Evolutionary conservation across 2,113 vertebrate genomes (phyloP).

Genomic region (Osmerus mordax): DNA sequence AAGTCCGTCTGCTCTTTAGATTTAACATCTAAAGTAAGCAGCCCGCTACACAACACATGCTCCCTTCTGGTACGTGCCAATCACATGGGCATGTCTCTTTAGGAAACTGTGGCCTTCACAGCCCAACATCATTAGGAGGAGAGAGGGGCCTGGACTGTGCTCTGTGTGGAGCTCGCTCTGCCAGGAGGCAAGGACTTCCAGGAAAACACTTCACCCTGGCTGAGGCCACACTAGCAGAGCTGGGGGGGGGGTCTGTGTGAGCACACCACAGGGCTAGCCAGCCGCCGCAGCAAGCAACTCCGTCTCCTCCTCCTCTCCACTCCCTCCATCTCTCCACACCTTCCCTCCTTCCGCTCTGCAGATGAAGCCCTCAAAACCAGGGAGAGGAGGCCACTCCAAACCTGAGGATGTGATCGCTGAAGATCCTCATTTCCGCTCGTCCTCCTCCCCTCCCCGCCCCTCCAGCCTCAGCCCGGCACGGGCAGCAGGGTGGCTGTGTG

Average conservation of each 20-base stretch:
- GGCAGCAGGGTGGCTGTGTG: neutral
- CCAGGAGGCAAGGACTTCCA: too few species aligned
- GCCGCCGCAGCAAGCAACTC: too few species aligned
- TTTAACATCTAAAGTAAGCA: too few species aligned
- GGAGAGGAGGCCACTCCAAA: neutral
- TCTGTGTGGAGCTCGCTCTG: too few species aligned
- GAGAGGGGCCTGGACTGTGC: too few species aligned
- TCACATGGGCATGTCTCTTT: neutral
- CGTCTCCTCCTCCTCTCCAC: neutral
- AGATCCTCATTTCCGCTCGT: neutral
- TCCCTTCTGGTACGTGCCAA: neutral
- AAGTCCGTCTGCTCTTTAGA: too few species aligned
- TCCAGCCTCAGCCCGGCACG: neutral
- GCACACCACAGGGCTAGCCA: too few species aligned
- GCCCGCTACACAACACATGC: too few species aligned
- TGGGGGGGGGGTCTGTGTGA: too few species aligned
- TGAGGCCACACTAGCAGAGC: too few species aligned
- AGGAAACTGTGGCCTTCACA: neutral
- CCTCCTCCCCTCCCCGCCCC: neutral
- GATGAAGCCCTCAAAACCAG: neutral
- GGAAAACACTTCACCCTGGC: too few species aligned
- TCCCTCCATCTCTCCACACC: neutral
- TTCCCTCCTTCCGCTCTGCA: neutral
- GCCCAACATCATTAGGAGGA: neutral
- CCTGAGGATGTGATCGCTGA: constrained; percentile 10